Evolutionary conservation across 2,888 invertebrate genomes (phyloP).

Genomic region (Hypsopygia costalis): DNA sequence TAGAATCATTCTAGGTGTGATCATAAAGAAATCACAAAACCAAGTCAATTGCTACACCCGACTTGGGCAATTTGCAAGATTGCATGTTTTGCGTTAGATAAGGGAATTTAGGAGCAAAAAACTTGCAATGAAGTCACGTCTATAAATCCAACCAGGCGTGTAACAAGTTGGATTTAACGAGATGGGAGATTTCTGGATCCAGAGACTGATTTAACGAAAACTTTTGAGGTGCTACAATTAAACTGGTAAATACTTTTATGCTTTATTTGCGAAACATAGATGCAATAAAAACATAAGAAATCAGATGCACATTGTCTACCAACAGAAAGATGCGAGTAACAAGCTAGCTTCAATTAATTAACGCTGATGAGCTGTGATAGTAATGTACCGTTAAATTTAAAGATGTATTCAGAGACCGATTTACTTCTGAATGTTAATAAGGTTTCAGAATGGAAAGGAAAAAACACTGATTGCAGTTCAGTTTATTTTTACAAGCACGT

Average conservation of each 20-base stretch:
- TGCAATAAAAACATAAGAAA: conserved; percentile 43
- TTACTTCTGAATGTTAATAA: neutral
- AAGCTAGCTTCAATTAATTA: conserved; percentile 37
- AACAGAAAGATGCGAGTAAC: conserved; percentile 31
- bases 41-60: conserved; percentile 38
- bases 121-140: conserved; percentile 62
- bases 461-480: conserved; percentile 10
- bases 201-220: no score
- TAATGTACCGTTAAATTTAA: conserved; percentile 12
- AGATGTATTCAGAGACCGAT: neutral
- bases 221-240: no score
- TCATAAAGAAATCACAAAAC: conserved; percentile 38
- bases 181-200: no score
- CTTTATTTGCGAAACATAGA: conserved; percentile 11
- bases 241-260: no score
- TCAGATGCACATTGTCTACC: conserved; percentile 28
- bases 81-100: conserved; percentile 51
- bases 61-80: conserved; percentile 60
- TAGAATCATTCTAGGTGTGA: conserved; percentile 30
- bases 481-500: conserved; percentile 15
- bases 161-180: conserved; percentile 57
- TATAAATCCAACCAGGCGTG: conserved; percentile 57
- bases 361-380: conserved; percentile 26
- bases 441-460: neutral
- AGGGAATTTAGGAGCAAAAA: conserved; percentile 51